Base-by-base conservation (phyloP, 2,888 invertebrate genomes). In the Chouioia cunea region DNA sequence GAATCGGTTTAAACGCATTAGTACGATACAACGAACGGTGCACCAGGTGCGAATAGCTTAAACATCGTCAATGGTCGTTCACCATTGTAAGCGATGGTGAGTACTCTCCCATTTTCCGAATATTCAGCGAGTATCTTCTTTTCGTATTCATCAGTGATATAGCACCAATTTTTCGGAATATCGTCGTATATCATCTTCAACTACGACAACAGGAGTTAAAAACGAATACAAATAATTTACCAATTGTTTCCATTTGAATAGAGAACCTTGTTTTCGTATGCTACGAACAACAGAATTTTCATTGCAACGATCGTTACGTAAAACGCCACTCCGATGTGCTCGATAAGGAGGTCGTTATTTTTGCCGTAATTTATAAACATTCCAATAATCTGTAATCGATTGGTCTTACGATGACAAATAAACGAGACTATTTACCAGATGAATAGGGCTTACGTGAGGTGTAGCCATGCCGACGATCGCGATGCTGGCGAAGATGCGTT, bases 81-180 rank as follows among this genome's bases (percentile, higher is more conserved):
- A 56, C 56, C 43, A 12, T 18, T 43, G 3, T 56, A 56, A 18
- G 36, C 16, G 43, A 56, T n/a, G n/a, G 56, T 56, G 43, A 56
- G 56, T 12, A 43, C 16, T 43, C 56, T 43, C 43, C 56, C 56
- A 10, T 18, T 56, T 36, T 56, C 56, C 12, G 56, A 56, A n/a
- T 56, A 56, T 10, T 36, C n/a, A 0, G 18, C 18, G 10, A 56
- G 43, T 14, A 43, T 18, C 12, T 10, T 16, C 8, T 16, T n/a
- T 43, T 56, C 56, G 12, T 43, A n/a, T 10, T 18, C 14, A 14
- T 56, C 56, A n/a, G 4, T 56, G 36, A 36, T 56, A n/a, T 8
- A 43, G 4, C 10, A 2, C 56, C 56, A 56, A 56, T 56, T 56
- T 18, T 0, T 43, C 3, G 43, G 12, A 10, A 43, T 56, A 43